A percentile compares a stretch with the other conserved stretches of the same genome.
Conservation (phyloP, 2,888 invertebrate species). For the Corbicula japonica region DNA sequence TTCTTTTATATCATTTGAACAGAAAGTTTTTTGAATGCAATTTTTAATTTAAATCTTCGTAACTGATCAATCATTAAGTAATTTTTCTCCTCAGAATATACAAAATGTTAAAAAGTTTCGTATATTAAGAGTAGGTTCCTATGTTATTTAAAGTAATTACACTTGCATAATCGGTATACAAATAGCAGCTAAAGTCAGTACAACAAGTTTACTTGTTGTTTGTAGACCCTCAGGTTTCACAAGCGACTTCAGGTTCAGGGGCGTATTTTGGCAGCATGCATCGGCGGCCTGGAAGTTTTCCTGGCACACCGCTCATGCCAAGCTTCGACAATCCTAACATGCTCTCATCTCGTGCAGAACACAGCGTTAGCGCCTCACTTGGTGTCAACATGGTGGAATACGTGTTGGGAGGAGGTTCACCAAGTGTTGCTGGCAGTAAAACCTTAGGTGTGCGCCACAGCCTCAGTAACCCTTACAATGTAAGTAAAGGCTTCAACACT, state of each 20-base stretch:
- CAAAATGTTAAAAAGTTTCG: too few relatives aligned
- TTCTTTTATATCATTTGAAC: too few relatives aligned
- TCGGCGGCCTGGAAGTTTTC: conserved; percentile 55
- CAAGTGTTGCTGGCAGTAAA: conserved; percentile 89
- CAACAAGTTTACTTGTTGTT: conserved; percentile 12
- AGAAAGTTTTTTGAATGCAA: too few relatives aligned
- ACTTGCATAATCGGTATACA: too few relatives aligned
- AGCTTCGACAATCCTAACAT: conserved; percentile 49
- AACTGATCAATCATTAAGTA: too few relatives aligned
- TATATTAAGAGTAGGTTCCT: too few relatives aligned
- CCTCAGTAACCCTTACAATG: conserved; percentile 58
- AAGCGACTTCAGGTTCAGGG: conserved; percentile 24
- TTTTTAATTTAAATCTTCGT: too few relatives aligned
- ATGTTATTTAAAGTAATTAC: too few relatives aligned
- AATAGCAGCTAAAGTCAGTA: too few relatives aligned
- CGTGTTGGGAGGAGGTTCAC: conserved; percentile 93
- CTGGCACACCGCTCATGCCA: conserved; percentile 44
- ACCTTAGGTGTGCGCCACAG: conserved; percentile 90
- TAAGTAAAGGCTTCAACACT: too few relatives aligned
- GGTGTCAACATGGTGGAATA: conserved; percentile 99
- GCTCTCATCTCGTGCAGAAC: conserved; percentile 43
- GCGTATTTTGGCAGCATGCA: conserved; percentile 31
- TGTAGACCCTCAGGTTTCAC: conserved; percentile 53
- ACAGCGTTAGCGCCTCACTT: conserved; percentile 90
- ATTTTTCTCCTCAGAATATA: too few relatives aligned